Conservation (phyloP, 2,797 vertebrate species). For the Pygocentrus nattereri region DNA sequence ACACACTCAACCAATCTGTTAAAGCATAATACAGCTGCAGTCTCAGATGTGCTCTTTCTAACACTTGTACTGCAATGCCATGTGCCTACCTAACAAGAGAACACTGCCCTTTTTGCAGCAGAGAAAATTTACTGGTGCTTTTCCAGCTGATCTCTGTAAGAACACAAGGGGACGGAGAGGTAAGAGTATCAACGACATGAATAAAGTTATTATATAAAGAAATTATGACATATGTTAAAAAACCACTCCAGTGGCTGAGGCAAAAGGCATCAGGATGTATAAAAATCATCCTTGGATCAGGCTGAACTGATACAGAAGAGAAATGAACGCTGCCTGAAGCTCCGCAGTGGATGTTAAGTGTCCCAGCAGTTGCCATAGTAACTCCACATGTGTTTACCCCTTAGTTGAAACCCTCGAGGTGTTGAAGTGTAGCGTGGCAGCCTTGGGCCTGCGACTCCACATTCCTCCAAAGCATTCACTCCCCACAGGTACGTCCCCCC, state of each 20-base stretch:
- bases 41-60: conserved; percentile 16
- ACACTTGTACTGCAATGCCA: not conserved
- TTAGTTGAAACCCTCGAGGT: conserved; percentile 14
- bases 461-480: conserved; percentile 8
- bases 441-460: conserved; percentile 27
- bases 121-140: not conserved
- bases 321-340: not conserved
- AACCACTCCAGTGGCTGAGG: not conserved
- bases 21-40: conserved; percentile 29
- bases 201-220: not conserved
- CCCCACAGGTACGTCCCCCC: not conserved
- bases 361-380: conserved; percentile 47
- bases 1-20: conserved; percentile 39
- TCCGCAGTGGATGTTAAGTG: not conserved
- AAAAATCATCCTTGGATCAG: not conserved
- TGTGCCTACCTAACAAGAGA: conserved; percentile 1
- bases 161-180: not conserved
- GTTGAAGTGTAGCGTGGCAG: conserved; percentile 12
- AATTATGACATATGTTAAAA: not conserved
- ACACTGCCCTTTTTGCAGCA: not conserved
- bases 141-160: not conserved
- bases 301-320: not conserved
- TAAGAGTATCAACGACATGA: not conserved
- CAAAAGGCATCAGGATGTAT: not conserved
- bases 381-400: conserved; percentile 27